Evolutionary conservation across 2,888 invertebrate species (phyloP).

Genomic region (Chalcosyrphus nemorum): DNA sequence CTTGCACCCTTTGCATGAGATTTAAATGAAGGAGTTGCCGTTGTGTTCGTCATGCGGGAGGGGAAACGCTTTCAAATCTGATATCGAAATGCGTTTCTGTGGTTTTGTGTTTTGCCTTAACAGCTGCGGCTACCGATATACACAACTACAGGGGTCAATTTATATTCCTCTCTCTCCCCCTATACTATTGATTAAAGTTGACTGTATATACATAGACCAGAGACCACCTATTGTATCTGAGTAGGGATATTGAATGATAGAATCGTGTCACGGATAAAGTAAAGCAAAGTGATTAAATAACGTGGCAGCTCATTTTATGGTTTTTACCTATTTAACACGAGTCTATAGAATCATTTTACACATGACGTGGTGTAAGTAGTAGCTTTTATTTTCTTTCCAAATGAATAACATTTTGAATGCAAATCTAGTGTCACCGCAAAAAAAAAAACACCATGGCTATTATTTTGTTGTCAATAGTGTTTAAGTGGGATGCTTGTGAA

Average conservation of each 20-base stretch:
- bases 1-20: slow-evolving; percentile 1
- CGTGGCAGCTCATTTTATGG: slow-evolving; percentile 35
- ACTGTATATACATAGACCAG: background rate
- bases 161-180: background rate
- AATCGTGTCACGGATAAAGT: slow-evolving; percentile 57
- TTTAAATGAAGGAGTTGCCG: background rate
- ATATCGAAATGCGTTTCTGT: slow-evolving; percentile 45
- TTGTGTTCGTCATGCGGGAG: background rate
- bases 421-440: slow-evolving; percentile 1
- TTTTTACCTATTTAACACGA: slow-evolving; percentile 26
- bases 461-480: background rate
- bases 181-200: slow-evolving; percentile 18
- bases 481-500: background rate
- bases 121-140: slow-evolving; percentile 36
- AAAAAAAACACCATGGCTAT: background rate
- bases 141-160: slow-evolving; percentile 21
- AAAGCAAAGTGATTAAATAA: slow-evolving; percentile 47
- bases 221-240: slow-evolving; percentile 7
- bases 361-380: background rate
- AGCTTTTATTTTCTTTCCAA: background rate
- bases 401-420: background rate
- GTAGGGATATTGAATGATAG: background rate
- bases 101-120: slow-evolving; percentile 32
- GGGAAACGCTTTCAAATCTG: slow-evolving; percentile 18
- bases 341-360: background rate